phyloP scores from a whole-genome alignment of 2,888 invertebrate genomes.

The Ptychoptera contaminata region DNA sequence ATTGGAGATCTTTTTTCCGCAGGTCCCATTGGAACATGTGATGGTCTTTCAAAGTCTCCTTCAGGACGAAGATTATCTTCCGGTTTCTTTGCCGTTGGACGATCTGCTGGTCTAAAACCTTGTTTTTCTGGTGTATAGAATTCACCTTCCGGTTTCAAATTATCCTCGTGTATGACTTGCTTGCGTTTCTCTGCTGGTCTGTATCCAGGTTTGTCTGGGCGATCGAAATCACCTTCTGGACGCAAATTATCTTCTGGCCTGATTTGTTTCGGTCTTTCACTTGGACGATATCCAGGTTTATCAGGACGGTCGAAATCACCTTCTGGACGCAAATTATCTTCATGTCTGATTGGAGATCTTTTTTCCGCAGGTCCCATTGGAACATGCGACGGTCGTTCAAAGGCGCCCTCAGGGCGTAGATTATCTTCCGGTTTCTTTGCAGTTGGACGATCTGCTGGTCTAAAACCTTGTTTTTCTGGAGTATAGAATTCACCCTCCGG shows the following conservation, averaged over 20 bases:
- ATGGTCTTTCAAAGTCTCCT: conserved; percentile 35
- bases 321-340: conserved; percentile 34
- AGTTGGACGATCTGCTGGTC: conserved; percentile 34
- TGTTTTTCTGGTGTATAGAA: conserved; percentile 29
- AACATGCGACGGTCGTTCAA: conserved; percentile 26
- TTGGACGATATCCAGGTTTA: conserved; percentile 32
- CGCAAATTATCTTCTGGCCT: conserved; percentile 45
- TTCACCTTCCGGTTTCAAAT: conserved; percentile 35
- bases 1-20: conserved; percentile 32
- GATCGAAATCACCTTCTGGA: conserved; percentile 40
- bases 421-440: conserved; percentile 34
- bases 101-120: conserved; percentile 26
- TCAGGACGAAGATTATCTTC: conserved; percentile 36
- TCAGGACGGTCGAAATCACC: conserved; percentile 35
- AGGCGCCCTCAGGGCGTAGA: conserved; percentile 31
- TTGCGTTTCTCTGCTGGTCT: conserved; percentile 37
- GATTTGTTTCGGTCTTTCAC: conserved; percentile 33
- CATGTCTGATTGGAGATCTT: conserved; percentile 26
- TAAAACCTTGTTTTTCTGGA: conserved; percentile 23
- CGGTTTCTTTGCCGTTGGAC: conserved; percentile 28
- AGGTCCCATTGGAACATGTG: conserved; percentile 28
- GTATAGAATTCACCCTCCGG: conserved; percentile 31
- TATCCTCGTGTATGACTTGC: conserved; percentile 36
- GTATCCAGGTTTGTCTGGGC: conserved; percentile 30
- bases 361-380: conserved; percentile 35